These are phyloP conservation scores for Drosophila nasuta DNA, from an alignment of 1,140 invertebrate genomes.

Conservation along the genomic window DNA sequence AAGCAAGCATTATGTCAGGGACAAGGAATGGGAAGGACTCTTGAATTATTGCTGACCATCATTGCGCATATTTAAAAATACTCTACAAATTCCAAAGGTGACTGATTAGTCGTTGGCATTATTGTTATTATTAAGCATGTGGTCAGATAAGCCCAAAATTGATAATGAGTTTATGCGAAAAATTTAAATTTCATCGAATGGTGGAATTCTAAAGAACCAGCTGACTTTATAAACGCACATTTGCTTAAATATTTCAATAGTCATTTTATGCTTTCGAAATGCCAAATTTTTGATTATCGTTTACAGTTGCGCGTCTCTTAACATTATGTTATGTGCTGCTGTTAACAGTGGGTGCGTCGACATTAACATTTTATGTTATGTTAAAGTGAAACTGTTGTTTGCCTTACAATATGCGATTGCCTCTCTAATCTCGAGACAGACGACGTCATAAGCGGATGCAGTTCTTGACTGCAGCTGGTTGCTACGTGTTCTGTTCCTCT, in stretches of 20 bases:
- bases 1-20: conserved; percentile 15
- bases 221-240: too few species aligned
- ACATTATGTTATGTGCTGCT: background rate
- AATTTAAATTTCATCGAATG: background rate
- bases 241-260: background rate
- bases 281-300: background rate
- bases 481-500: conserved; percentile 20
- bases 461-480: conserved; percentile 28
- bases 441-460: conserved; percentile 54
- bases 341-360: background rate
- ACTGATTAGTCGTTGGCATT: conserved; percentile 18
- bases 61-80: background rate
- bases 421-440: conserved; percentile 5
- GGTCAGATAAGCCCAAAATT: conserved; percentile 3
- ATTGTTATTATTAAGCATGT: background rate
- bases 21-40: conserved; percentile 12
- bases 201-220: too few species aligned
- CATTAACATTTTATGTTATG: background rate
- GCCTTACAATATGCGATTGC: background rate
- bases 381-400: background rate
- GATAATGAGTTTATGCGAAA: conserved; percentile 3
- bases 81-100: conserved; percentile 14
- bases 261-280: too few species aligned
- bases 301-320: background rate
- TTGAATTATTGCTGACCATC: conserved; percentile 1